Evolutionary conservation across 2,888 invertebrate species (phyloP), one percentile per base, ranked within the genome.

Genomic region (Drosophila multiciliata): DNA sequence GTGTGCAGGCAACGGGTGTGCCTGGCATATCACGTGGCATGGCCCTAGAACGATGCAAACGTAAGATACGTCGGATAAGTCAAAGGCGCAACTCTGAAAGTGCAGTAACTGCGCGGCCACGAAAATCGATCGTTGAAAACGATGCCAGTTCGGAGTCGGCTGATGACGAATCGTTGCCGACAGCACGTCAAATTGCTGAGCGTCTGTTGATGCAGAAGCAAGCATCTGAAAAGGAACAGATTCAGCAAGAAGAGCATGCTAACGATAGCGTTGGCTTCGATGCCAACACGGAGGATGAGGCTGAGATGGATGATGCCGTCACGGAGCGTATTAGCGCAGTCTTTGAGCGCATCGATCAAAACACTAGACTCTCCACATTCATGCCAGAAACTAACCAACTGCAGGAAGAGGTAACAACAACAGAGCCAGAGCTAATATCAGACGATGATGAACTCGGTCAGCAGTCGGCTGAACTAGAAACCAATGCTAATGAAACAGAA

Each of bases 151-250:
- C 86, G 29, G 91, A 90, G 6, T 82, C 78, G 3, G 76, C 69
- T 17, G 65, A 42, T 4, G 88, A 83, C 5, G 82, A 82, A 32
- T 70, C 72, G 1, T 66, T 81, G n/a, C 83, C 92, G 0, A 90
- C 91, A 23, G 92, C 92, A 6, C 87, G 92, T 6, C 87, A 91
- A 57, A 92, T 92, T 40, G 92, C 91, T 6, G 92, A 92, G 60
- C 83, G 88, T 12, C 85, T 92, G 2, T 69, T 92, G 2, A 60
- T 70, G 5, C 80, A 78, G 59, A 57, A 76, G n/a, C 57, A 67
- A 29, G 36, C 15, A 1, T 48, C 20, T 3, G 20, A 57, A 17
- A 36, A 36, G 29, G 40, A 67, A n/a, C 49, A 29, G 35, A 4
- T 15, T 6, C n/a, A 17, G 2, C 35, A 64, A 11, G 20, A 68